Evolutionary conservation across 2,113 vertebrate genomes (phyloP), one percentile per base, ranked within the genome.

Genomic region (Petrocephalus zakoni): DNA sequence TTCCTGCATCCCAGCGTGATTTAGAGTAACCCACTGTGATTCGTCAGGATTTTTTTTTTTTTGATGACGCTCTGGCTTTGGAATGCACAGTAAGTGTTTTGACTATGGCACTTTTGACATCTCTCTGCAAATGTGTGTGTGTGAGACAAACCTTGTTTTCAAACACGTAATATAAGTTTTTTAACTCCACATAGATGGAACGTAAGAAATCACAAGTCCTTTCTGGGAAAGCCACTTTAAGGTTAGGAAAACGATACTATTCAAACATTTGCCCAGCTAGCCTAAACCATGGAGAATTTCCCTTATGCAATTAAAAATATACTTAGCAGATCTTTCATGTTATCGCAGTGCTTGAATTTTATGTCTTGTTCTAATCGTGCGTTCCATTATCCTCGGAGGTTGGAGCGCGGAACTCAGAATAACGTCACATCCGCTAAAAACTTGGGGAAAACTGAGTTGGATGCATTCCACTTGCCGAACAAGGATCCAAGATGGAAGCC

Each of bases 171-270:
- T 55, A 51, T 83, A 68, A 75, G 89, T 34, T 82, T 37, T 56
- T 64, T 81, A 87, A 84, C 72, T 42, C 15, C 17, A 87, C 42
- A 25, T 19, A 42, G 22, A 78, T 29, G n/a, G 22, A 52, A 49
- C 46, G 17, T 4, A 82, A 86, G 84, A 29, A 29, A 56, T 19
- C 8, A 72, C 64, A 87, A 53, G 51, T 78, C n/a, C 21, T 53
- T 53, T 34, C 68, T 81, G 47, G 81, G 58, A 49, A 85, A 88
- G 78, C 81, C 53, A 84, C 52, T 55, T 47, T 75, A 34, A n/a
- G 46, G 1, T 78, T 42, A 42, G 72, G 34, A 34, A 42, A 78
- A 78, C 34, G 42, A 19, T 42, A 8, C 29, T 78, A 17, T 78
- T 78, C 29, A 19, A 83, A 83, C 81, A 83, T 47, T 83, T 83